Evolutionary conservation across 2,113 vertebrate species (phyloP).

Genomic region (Gasterosteus aculeatus): DNA sequence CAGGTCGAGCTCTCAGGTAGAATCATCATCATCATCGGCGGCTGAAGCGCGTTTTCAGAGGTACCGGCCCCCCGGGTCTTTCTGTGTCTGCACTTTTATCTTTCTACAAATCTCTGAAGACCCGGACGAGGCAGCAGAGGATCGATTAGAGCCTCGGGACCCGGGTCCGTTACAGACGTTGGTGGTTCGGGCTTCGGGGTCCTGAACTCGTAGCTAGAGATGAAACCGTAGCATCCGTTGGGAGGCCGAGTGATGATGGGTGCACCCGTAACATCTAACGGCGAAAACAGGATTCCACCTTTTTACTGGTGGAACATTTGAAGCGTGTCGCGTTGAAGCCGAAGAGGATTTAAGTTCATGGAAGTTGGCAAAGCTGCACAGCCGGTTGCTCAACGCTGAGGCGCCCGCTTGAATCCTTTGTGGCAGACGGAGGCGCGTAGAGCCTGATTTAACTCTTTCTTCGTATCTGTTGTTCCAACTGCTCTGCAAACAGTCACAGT

Average conservation of each 20-base stretch:
- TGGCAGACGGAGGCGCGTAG: constrained; percentile 12
- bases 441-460: constrained; percentile 40
- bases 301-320: neutral
- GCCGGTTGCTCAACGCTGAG: constrained; percentile 18
- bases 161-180: constrained; percentile 27
- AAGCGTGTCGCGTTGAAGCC: neutral
- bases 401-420: constrained; percentile 31
- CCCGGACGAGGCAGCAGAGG: neutral
- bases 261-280: neutral
- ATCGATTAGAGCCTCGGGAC: neutral
- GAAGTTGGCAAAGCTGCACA: constrained; percentile 43
- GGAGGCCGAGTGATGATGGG: neutral
- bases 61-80: constrained; percentile 35
- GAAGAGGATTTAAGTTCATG: constrained; percentile 6
- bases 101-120: neutral
- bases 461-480: constrained; percentile 32
- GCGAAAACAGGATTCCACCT: neutral
- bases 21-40: neutral
- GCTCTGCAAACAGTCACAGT: constrained; percentile 40
- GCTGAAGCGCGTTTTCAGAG: constrained; percentile 6
- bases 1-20: constrained; percentile 67
- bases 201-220: neutral
- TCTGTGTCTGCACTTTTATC: constrained; percentile 11
- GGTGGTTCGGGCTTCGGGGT: neutral
- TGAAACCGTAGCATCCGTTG: constrained; percentile 20